Percentiles rank a stretch among this genome's conserved stretches.
phyloP scores from a whole-genome alignment of 1,140 invertebrate genomes.

The Phymastichus coffea region DNA sequence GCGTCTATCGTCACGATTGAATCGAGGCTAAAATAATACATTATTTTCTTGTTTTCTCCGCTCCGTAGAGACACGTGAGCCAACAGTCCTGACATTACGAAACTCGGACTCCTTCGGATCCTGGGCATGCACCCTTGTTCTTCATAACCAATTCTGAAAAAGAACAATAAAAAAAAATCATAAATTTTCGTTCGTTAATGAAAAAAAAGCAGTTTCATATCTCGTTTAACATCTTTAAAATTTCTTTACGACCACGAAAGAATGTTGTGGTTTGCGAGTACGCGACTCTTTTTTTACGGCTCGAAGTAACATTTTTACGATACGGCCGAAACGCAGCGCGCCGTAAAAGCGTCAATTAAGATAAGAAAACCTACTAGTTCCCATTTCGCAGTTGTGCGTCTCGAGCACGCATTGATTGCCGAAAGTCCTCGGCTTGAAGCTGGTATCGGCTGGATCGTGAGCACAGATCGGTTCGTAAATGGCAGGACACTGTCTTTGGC shows the following conservation, averaged over 20 bases:
- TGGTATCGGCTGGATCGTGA: constrained; percentile 43
- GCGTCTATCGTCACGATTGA: too few species aligned
- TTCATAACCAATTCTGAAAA: constrained; percentile 42
- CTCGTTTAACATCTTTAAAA: too few species aligned
- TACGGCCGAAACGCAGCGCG: too few species aligned
- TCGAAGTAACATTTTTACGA: too few species aligned
- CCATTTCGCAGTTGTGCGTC: constrained; percentile 47
- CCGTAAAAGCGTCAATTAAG: background rate
- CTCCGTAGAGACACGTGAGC: too few species aligned
- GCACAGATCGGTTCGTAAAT: constrained; percentile 47
- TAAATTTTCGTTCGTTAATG: too few species aligned
- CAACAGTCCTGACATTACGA: too few species aligned
- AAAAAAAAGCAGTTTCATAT: too few species aligned
- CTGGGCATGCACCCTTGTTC: constrained; percentile 47
- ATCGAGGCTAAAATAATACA: too few species aligned
- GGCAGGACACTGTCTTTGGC: constrained; percentile 36
- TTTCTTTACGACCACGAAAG: too few species aligned
- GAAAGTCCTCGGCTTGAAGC: constrained; percentile 43
- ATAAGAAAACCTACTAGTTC: constrained; percentile 41
- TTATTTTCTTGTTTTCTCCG: too few species aligned
- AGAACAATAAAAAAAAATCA: constrained; percentile 19
- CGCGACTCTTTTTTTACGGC: background rate
- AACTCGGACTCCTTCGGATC: constrained; percentile 39
- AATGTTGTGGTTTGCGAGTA: too few species aligned
- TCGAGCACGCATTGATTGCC: constrained; percentile 44